Conservation (phyloP, 2,888 invertebrate genomes). For the Hymenopus coronatus region DNA sequence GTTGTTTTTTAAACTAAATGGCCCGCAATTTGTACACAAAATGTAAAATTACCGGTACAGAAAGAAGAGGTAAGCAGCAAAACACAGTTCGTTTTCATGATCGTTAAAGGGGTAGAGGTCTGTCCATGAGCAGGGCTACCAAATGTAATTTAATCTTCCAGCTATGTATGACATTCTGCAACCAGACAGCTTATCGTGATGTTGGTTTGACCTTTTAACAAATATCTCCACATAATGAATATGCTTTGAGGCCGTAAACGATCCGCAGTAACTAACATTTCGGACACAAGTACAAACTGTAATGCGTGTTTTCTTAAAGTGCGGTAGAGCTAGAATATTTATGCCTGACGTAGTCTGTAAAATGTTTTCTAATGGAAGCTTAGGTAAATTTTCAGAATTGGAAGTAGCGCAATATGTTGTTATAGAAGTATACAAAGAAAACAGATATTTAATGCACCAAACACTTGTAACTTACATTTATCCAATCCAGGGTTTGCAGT, state of each 20-base stretch:
- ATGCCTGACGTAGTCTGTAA: neutral
- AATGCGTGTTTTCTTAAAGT: neutral
- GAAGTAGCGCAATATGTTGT: no score
- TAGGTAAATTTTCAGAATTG: no score
- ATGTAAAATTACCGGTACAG: neutral
- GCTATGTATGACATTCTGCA: neutral
- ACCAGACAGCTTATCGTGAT: neutral
- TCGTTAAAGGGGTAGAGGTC: neutral
- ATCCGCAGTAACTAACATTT: neutral
- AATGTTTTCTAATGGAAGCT: no score
- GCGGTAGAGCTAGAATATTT: neutral
- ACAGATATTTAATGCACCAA: no score
- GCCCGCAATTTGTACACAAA: neutral
- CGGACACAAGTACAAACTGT: neutral
- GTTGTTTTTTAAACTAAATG: neutral
- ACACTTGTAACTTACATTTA: no score
- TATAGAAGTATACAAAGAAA: no score
- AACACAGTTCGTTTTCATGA: neutral
- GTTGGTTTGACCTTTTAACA: neutral
- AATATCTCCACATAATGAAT: neutral
- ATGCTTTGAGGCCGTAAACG: neutral
- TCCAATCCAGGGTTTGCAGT: no score
- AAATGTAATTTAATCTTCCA: neutral
- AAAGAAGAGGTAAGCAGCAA: neutral
- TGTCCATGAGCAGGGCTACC: neutral